A percentile compares a stretch with the other conserved stretches of the same genome.
These are phyloP conservation scores for Labroides dimidiatus DNA, from an alignment of 2,797 vertebrate species.

Conservation along the genomic window DNA sequence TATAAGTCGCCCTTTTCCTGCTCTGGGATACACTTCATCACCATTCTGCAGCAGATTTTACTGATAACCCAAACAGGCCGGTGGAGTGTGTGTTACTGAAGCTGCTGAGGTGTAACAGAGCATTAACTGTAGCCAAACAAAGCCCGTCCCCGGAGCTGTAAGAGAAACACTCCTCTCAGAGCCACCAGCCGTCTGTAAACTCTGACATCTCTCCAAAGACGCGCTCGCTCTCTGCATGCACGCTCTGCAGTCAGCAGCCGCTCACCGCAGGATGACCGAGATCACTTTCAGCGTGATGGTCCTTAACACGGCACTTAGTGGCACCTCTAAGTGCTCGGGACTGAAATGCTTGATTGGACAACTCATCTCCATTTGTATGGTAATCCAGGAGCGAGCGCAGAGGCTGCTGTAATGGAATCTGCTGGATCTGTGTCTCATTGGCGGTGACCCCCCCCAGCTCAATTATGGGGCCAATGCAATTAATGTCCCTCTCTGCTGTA, in stretches of 20 bases:
- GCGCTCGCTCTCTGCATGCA: not conserved
- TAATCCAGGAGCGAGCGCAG: conserved; percentile 58
- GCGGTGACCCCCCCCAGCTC: conserved; percentile 49
- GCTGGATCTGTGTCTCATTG: conserved; percentile 39
- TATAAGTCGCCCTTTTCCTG: too few species aligned
- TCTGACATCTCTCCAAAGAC: conserved; percentile 11
- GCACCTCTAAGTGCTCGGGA: conserved; percentile 52
- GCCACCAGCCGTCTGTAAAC: conserved; percentile 4
- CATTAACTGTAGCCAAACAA: not conserved
- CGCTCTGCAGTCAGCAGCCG: conserved; percentile 20
- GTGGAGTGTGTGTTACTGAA: too few species aligned
- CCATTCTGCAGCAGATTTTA: too few species aligned
- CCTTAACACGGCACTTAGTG: conserved; percentile 69
- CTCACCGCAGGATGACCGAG: conserved; percentile 44
- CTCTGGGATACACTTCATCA: too few species aligned
- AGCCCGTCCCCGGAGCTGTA: not conserved
- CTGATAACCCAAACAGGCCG: too few species aligned
- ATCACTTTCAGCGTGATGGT: conserved; percentile 60
- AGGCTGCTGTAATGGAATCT: conserved; percentile 62
- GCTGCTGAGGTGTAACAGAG: too few species aligned
- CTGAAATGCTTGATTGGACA: conserved; percentile 68
- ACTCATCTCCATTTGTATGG: conserved; percentile 71
- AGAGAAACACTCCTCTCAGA: conserved; percentile 14
- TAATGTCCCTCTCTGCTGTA: conserved; percentile 34
- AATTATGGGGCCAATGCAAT: conserved; percentile 47